Conservation (phyloP, 2,113 vertebrate species). For the Mormyrus iriodes region DNA sequence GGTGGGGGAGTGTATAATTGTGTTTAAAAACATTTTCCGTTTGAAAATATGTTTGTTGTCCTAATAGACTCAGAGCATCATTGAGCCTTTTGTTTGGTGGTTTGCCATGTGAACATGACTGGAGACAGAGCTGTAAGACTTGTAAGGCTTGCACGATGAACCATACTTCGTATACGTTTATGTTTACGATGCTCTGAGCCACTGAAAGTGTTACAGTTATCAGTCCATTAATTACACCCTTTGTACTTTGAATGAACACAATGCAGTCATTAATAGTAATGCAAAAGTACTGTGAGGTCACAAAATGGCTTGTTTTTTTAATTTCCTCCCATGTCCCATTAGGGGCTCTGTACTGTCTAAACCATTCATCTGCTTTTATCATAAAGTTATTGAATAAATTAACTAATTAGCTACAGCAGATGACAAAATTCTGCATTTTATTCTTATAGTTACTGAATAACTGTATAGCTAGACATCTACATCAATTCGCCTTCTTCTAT, state of each 20-base stretch:
- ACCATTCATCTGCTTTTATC: neutral
- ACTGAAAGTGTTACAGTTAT: neutral
- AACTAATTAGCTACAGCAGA: too few species aligned
- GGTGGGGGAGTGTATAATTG: neutral
- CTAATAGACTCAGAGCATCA: neutral
- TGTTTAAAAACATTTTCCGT: neutral
- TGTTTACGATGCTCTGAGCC: neutral
- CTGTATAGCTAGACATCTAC: too few species aligned
- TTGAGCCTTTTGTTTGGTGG: neutral
- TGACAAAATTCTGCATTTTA: too few species aligned
- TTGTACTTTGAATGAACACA: neutral
- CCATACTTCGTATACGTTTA: neutral
- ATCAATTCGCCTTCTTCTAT: too few species aligned
- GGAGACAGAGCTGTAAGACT: neutral
- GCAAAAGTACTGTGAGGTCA: neutral
- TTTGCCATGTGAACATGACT: neutral
- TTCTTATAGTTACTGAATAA: too few species aligned
- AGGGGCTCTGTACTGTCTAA: neutral
- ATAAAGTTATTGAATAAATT: neutral
- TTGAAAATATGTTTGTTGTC: neutral
- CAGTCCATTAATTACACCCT: neutral
- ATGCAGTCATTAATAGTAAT: neutral
- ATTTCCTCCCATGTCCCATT: neutral
- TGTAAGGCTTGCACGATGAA: neutral
- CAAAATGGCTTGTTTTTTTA: neutral